Evolutionary conservation across 2,113 vertebrate genomes (phyloP), one percentile per base, ranked within the genome.

Genomic region (Falcunculus frontatus): DNA sequence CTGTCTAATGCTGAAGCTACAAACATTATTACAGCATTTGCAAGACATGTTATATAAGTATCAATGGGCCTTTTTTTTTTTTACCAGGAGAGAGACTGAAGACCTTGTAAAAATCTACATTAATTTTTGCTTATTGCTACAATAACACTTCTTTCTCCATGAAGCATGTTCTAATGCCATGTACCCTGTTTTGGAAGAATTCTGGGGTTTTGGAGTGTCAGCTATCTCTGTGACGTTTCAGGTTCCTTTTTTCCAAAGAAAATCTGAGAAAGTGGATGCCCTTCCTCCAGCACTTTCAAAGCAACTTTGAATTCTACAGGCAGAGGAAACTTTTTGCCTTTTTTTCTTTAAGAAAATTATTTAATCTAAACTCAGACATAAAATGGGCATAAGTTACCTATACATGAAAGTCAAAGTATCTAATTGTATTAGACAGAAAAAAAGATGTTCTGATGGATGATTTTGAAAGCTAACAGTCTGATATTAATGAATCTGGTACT

Each of bases 321-420:
- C 13, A 82, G 62, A 65, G 18, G 9, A 22, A 81, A 78, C 1
- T 52, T 35, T 35, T 35, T 25, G 9, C n/a, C 22, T 16, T 5
- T 7, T 21, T 5, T 6, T 26, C 30, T 25, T 15, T 6, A 0
- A 33, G 8, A 30, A 42, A 59, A 52, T 12, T 0, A 22, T 68
- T 68, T 59, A 13, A 15, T 56, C 21, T 74, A 69, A 80, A 73
- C 16, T 69, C 30, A 30, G 13, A 33, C 2, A 39, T 2, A 81
- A 56, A 57, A 53, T 7, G 37, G 3, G 6, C 29, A 21, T 53
- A 20, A 56, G 1, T 5, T 6, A 60, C 4, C 11, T 68, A 11
- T 15, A 62, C 2, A 9, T 74, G 49, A 87, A 75, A 87, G 3
- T 8, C 19, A 55, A 70, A 49, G 2, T 52, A 46, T 76, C 11